Evolutionary conservation across 2,113 vertebrate species (phyloP).

Genomic region (Capricornis sumatraensis): DNA sequence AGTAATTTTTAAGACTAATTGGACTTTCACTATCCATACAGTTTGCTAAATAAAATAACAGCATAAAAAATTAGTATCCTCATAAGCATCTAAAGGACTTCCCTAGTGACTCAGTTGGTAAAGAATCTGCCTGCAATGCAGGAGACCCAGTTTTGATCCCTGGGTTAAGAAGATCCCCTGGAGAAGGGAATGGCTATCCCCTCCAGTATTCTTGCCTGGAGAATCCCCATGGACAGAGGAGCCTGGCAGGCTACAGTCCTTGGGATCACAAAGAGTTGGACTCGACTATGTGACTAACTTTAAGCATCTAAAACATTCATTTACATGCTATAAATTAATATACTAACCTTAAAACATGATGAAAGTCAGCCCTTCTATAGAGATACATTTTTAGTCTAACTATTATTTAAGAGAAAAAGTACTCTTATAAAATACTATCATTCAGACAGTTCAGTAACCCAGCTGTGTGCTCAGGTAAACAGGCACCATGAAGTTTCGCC

Average conservation of each 20-base stretch:
- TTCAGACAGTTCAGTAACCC: not conserved
- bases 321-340: not conserved
- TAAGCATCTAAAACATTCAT: not conserved
- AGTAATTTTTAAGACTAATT: not conserved
- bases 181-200: not conserved
- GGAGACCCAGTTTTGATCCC: not conserved
- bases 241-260: not conserved
- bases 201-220: not conserved
- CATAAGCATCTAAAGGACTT: not conserved
- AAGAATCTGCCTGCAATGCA: not conserved
- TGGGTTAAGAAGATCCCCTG: not conserved
- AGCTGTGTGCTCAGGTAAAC: not conserved
- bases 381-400: not conserved
- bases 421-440: not conserved
- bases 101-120: not conserved
- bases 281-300: not conserved
- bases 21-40: not conserved
- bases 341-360: not conserved
- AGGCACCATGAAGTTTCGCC: not conserved
- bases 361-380: not conserved
- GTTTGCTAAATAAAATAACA: slow-evolving; percentile 8
- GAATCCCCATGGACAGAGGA: not conserved
- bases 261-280: not conserved
- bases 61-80: not conserved
- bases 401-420: not conserved